A percentile compares a stretch with the other conserved stretches of the same genome.
phyloP scores from a whole-genome alignment of 2,888 invertebrate species.

The Cephus pygmeus region DNA sequence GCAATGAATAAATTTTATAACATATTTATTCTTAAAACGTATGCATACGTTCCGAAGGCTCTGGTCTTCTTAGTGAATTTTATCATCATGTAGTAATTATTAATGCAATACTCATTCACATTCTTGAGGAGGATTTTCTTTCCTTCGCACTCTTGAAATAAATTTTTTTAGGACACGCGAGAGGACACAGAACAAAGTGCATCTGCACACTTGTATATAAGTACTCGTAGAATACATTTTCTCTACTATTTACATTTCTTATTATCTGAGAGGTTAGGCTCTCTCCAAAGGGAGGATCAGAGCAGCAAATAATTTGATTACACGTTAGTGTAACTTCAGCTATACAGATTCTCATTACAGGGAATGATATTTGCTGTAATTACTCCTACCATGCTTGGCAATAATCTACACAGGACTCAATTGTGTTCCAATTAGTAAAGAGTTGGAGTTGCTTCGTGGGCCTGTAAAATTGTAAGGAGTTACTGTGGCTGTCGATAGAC shows the following conservation, averaged over 20 bases:
- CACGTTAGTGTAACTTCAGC: neutral
- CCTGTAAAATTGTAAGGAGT: slow-evolving; percentile 26
- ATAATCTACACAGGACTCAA: neutral
- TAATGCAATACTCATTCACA: neutral
- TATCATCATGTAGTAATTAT: too few relatives aligned
- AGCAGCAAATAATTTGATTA: neutral
- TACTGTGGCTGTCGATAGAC: slow-evolving; percentile 41
- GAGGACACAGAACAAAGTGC: neutral
- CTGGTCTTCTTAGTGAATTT: neutral
- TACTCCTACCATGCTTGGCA: neutral
- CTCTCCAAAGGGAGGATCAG: neutral
- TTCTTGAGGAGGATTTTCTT: neutral
- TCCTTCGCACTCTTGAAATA: neutral
- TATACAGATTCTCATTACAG: neutral
- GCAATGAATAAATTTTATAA: slow-evolving; percentile 54
- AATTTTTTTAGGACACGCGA: neutral
- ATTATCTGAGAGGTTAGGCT: neutral
- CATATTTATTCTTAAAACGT: slow-evolving; percentile 37
- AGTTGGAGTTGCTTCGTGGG: neutral
- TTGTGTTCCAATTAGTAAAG: neutral
- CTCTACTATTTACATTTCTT: neutral
- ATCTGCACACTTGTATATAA: neutral
- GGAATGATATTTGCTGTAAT: neutral
- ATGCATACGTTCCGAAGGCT: neutral
- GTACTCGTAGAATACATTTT: neutral